Evolutionary conservation across 1,140 invertebrate species (phyloP), one percentile per base, ranked within the genome.

Genomic region (Bilobella aurantiaca): DNA sequence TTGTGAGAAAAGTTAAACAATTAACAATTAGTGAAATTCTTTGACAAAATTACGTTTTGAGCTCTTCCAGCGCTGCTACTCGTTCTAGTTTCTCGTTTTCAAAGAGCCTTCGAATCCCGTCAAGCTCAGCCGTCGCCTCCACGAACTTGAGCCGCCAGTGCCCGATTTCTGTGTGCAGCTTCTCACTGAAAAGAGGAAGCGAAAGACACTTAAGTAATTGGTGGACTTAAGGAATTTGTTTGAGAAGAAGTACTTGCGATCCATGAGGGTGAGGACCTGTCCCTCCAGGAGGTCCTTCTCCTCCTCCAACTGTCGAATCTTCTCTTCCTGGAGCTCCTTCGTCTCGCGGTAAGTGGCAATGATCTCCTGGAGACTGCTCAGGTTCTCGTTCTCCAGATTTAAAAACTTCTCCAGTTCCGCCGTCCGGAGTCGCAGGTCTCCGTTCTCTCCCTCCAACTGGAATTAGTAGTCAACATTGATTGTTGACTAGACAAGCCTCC

Each of bases 381-480:
- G 29, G 1, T 34, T 37, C 18, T 61, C 64, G 18, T 14, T 25
- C 21, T 69, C 66, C 18, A 53, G 21, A 1, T 30, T 32, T 53
- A 69, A 47, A 46, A 63, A 61, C 8, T 8, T 14, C 29, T 68
- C 47, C 21, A 69, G 49, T 1, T 25, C 14, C 12, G 46, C 61
- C 1, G 64, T 58, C 18, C 64, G 32, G 16, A 56, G 37, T 29
- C 34, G 31, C 3, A 72, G 42, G 18, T 72, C 68, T n/a, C 8
- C 25, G 46, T 68, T 69, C 37, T 70, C 71, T 14, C 66, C 71
- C 28, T 68, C 60, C 0, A 68, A 2, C 68, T 71, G 31, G 30
- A 47, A 37, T 3, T 46, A 31, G 46, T 56, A 25, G 27, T 23
- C 30, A 34, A 64, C 23, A 25, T 34, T 30, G 31, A 47, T 53